Evolutionary conservation across 2,888 invertebrate genomes (phyloP).

Genomic region (Acronicta psi): DNA sequence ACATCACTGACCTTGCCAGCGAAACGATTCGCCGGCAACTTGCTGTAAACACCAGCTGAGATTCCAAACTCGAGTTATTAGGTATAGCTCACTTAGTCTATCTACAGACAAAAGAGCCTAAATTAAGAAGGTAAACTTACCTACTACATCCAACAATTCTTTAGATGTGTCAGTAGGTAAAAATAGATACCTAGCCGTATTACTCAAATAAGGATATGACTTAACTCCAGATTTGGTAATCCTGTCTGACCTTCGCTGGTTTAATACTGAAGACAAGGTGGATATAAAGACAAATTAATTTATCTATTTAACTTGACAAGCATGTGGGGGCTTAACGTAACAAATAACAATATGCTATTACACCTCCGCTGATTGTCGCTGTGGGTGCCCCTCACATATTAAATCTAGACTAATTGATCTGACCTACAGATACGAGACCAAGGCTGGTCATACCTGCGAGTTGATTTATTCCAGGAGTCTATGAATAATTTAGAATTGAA

Average conservation of each 20-base stretch:
- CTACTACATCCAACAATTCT: slow-evolving; percentile 44
- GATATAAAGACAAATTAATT: slow-evolving; percentile 61
- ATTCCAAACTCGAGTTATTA: slow-evolving; percentile 63
- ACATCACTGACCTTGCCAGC: slow-evolving; percentile 85
- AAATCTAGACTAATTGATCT: slow-evolving; percentile 74
- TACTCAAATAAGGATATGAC: slow-evolving; percentile 66
- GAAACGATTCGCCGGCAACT: slow-evolving; percentile 71
- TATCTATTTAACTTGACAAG: slow-evolving; percentile 60
- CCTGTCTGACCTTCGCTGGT: slow-evolving; percentile 60
- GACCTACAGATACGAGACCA: slow-evolving; percentile 69
- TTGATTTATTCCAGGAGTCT: slow-evolving; percentile 27
- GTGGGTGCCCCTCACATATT: slow-evolving; percentile 73
- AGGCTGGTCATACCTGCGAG: slow-evolving; percentile 53
- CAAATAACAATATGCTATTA: slow-evolving; percentile 76
- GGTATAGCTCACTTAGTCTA: slow-evolving; percentile 6
- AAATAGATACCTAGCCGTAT: slow-evolving; percentile 44
- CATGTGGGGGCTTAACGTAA: slow-evolving; percentile 70
- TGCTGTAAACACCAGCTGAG: slow-evolving; percentile 77
- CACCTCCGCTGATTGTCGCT: slow-evolving; percentile 71
- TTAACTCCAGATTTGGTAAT: slow-evolving; percentile 60
- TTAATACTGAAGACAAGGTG: slow-evolving; percentile 63
- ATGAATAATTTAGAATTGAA: slow-evolving; percentile 25
- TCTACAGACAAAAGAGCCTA: slow-evolving; percentile 21
- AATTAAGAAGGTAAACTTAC: slow-evolving; percentile 24
- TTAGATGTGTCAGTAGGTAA: slow-evolving; percentile 36